These are phyloP conservation scores for Eudyptes chrysolophus DNA, from an alignment of 2,113 vertebrate species.

Conservation along the genomic window DNA sequence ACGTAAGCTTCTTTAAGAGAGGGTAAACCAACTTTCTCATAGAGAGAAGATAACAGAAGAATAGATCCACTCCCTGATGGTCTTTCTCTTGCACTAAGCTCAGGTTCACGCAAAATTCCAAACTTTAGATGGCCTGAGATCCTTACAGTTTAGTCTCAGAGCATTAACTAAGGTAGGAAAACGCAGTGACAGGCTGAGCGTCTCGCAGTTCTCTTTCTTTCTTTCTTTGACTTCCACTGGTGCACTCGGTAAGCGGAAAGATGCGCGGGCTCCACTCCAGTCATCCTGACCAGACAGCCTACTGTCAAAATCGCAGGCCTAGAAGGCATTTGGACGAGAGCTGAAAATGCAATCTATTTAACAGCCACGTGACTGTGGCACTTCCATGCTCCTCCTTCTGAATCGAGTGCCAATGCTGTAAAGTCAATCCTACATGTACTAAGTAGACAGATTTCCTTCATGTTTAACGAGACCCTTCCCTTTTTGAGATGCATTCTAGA, in stretches of 20 bases:
- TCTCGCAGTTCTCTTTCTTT: background rate
- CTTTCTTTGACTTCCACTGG: background rate
- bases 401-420: background rate
- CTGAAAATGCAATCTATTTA: background rate
- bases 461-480: background rate
- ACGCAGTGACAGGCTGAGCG: background rate
- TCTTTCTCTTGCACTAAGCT: background rate
- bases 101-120: background rate
- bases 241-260: background rate
- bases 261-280: background rate
- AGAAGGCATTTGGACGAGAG: background rate
- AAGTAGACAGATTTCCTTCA: background rate
- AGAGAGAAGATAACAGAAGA: background rate
- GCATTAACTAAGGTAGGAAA: background rate
- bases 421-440: background rate
- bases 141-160: background rate
- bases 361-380: background rate
- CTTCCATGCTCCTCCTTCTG: background rate
- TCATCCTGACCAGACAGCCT: background rate
- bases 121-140: background rate
- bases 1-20: background rate
- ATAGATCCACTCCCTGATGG: background rate
- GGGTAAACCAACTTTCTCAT: background rate
- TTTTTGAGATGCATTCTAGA: background rate
- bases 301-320: background rate